Conservation (phyloP, 2,113 vertebrate species). For the Actenoides hombroni region DNA sequence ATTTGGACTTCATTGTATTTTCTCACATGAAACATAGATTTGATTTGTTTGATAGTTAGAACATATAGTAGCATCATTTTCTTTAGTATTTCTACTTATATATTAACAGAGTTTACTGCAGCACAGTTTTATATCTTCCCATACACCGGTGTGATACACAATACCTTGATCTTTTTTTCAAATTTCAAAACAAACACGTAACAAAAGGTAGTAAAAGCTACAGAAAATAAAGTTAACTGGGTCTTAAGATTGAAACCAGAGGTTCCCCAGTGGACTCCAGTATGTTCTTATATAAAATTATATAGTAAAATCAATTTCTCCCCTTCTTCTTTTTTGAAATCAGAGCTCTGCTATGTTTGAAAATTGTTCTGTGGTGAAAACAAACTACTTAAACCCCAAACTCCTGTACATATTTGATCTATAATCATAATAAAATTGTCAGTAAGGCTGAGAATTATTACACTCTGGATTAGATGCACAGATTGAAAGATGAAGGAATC, state of each 20-base stretch:
- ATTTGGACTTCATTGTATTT: slow-evolving; percentile 71
- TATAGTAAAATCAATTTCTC: background rate
- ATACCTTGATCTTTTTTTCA: background rate
- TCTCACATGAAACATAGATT: slow-evolving; percentile 61
- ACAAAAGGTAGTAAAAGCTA: background rate
- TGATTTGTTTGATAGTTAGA: slow-evolving; percentile 19
- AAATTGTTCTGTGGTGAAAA: slow-evolving; percentile 12
- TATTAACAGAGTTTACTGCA: background rate
- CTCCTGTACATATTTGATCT: background rate
- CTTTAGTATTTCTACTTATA: background rate
- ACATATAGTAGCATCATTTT: background rate
- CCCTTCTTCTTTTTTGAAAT: background rate
- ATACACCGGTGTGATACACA: background rate
- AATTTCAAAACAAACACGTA: background rate
- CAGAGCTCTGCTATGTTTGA: background rate
- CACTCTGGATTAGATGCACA: background rate
- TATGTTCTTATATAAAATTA: background rate
- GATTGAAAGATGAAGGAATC: background rate
- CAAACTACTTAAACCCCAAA: background rate
- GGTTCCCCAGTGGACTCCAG: background rate
- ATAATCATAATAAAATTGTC: slow-evolving; percentile 4
- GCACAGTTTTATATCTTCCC: background rate
- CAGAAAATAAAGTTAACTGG: slow-evolving; percentile 7
- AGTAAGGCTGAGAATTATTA: background rate
- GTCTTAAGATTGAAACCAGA: background rate